Evolutionary conservation across 2,888 invertebrate genomes (phyloP).

Genomic region (Thymelicus lineola): DNA sequence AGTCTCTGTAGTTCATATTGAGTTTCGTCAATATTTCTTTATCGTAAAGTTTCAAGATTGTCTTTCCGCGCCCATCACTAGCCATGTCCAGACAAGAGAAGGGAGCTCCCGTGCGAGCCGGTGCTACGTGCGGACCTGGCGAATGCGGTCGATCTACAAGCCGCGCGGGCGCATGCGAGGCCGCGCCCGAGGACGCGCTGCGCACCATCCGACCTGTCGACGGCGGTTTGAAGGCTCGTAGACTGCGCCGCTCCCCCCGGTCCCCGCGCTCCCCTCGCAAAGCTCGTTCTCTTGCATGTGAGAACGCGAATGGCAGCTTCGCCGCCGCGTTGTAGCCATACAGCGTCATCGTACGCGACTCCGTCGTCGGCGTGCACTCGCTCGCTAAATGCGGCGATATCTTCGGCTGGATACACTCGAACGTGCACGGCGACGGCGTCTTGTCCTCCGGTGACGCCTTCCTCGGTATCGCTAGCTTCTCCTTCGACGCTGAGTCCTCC

Average conservation of each 20-base stretch:
- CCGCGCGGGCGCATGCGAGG: constrained; percentile 71
- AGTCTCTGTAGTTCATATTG: too few relatives aligned
- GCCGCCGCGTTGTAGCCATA: constrained; percentile 83
- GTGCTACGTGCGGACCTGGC: constrained; percentile 68
- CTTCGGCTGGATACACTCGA: constrained; percentile 74
- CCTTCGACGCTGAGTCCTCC: constrained; percentile 69
- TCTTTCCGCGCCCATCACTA: background rate
- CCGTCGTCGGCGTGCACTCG: constrained; percentile 71
- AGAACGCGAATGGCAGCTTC: constrained; percentile 79
- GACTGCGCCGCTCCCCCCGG: constrained; percentile 51
- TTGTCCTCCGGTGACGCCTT: constrained; percentile 73
- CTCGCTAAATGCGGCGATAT: constrained; percentile 74
- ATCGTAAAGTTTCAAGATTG: too few relatives aligned
- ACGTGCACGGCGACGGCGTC: constrained; percentile 65
- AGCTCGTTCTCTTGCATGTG: constrained; percentile 66
- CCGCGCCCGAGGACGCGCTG: constrained; percentile 81
- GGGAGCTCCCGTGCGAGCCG: constrained; percentile 48
- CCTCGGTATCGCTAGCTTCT: constrained; percentile 63
- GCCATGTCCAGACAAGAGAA: constrained; percentile 28
- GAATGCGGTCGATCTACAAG: constrained; percentile 70
- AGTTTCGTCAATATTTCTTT: too few relatives aligned
- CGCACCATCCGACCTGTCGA: constrained; percentile 79
- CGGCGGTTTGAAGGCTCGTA: constrained; percentile 52
- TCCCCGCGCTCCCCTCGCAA: constrained; percentile 51
- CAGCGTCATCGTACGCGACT: constrained; percentile 75